Conservation (phyloP, 2,888 invertebrate genomes). For the Villa cingulata region DNA sequence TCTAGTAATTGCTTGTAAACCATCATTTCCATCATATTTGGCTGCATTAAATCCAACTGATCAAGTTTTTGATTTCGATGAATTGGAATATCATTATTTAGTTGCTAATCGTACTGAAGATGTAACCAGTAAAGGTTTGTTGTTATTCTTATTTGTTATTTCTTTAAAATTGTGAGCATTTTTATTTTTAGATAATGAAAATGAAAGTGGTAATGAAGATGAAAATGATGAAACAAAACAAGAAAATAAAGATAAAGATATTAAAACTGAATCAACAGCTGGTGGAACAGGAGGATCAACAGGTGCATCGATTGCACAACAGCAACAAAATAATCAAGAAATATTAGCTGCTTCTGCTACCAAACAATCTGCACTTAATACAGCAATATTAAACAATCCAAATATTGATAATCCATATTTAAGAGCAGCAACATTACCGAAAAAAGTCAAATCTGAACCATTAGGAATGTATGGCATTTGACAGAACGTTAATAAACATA, state of each 20-base stretch:
- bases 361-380: slow-evolving; percentile 34
- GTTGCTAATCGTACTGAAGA: slow-evolving; percentile 51
- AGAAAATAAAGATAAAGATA: slow-evolving; percentile 30
- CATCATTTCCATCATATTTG: slow-evolving; percentile 69
- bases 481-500: not conserved
- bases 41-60: slow-evolving; percentile 81
- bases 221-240: slow-evolving; percentile 30
- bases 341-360: too few species aligned
- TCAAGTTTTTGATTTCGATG: slow-evolving; percentile 87
- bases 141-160: not conserved
- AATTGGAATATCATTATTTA: slow-evolving; percentile 59
- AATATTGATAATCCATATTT: slow-evolving; percentile 67
- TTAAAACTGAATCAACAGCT: slow-evolving; percentile 27
- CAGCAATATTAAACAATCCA: slow-evolving; percentile 35
- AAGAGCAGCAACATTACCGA: slow-evolving; percentile 36
- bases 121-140: slow-evolving; percentile 39
- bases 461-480: not conserved
- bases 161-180: not conserved
- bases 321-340: too few species aligned
- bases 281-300: slow-evolving; percentile 10
- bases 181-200: slow-evolving; percentile 24
- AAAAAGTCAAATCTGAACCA: slow-evolving; percentile 24
- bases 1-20: slow-evolving; percentile 76
- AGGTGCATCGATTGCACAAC: slow-evolving; percentile 4
- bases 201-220: slow-evolving; percentile 35